Evolutionary conservation across 2,113 vertebrate genomes (phyloP), one percentile per base, ranked within the genome.

Genomic region (Antennarius striatus): DNA sequence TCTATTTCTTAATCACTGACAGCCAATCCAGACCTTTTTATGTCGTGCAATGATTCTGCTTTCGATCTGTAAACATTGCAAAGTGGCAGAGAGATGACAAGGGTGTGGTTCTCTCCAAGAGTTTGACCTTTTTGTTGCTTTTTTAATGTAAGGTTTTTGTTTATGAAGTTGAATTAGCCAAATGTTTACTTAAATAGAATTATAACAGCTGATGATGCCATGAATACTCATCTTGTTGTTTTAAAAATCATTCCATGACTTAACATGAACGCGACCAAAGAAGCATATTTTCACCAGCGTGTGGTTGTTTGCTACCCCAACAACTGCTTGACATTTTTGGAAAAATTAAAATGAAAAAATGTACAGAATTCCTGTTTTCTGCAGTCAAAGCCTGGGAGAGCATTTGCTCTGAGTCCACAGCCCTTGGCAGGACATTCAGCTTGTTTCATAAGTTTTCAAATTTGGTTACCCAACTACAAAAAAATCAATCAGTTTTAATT

Each of bases 141-240:
- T 32, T 64, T 29, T 61, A 49, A 46, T 54, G 46, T 75, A 36
- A 36, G 32, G 22, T 22, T 36, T 36, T 36, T 36, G 7, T 36
- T 36, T 7, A 36, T 36, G 32, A 36, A 4, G 32, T 7, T 36
- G 32, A 36, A 36, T 74, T 63, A 77, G 48, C 63, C 49, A 70
- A 77, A 80, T 69, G 68, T 17, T 36, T 2, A 32, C 71, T 69
- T 71, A 42, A 72, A 66, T 52, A 46, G 53, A 12, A 36, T 28
- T 48, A 22, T 22, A 36, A 36, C 32, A 7, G 32, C 32, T 36
- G 32, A 36, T 36, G 32, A 36, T 36, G 32, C 7, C 32, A 36
- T 36, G 4, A 5, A 4, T 7, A 36, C 4, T 36, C 5, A 36
- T 4, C 7, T 36, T 36, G 32, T 36, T 36, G 32, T 36, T 36